These are phyloP conservation scores for Drosophila parabipectinata DNA, from an alignment of 1,140 invertebrate genomes.

Conservation along the genomic window DNA sequence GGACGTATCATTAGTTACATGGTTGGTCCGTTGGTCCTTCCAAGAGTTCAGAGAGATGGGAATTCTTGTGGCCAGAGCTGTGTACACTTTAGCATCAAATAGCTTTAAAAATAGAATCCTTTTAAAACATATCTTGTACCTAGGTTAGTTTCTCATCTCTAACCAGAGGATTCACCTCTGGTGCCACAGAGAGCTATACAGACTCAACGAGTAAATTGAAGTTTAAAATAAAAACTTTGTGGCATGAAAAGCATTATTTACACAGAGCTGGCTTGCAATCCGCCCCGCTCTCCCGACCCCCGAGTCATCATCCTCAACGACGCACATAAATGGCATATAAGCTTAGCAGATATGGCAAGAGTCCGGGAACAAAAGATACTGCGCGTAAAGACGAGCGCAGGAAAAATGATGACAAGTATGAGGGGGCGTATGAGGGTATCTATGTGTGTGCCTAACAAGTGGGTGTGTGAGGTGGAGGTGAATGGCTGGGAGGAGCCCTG, in stretches of 20 bases:
- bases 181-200: conserved; percentile 6
- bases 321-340: conserved; percentile 63
- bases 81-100: not conserved
- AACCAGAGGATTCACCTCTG: conserved; percentile 9
- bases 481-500: conserved; percentile 28
- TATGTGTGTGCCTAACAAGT: conserved; percentile 29
- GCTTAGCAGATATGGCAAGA: conserved; percentile 57
- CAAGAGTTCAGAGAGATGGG: not conserved
- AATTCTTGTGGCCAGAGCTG: not conserved
- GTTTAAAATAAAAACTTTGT: conserved; percentile 79
- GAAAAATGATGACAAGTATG: conserved; percentile 62
- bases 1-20: conserved; percentile 74
- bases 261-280: conserved; percentile 39
- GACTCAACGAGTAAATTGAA: conserved; percentile 68
- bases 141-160: conserved; percentile 1
- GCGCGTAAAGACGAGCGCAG: conserved; percentile 64
- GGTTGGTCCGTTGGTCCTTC: conserved; percentile 4
- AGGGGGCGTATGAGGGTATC: not conserved
- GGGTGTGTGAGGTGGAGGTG: conserved; percentile 22
- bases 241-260: conserved; percentile 73
- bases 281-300: conserved; percentile 3
- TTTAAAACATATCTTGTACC: not conserved
- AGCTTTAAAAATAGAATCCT: not conserved
- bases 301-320: conserved; percentile 13
- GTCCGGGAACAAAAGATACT: conserved; percentile 72